Evolutionary conservation across 2,888 invertebrate species (phyloP).

Genomic region (Lasioglossum malachurum): DNA sequence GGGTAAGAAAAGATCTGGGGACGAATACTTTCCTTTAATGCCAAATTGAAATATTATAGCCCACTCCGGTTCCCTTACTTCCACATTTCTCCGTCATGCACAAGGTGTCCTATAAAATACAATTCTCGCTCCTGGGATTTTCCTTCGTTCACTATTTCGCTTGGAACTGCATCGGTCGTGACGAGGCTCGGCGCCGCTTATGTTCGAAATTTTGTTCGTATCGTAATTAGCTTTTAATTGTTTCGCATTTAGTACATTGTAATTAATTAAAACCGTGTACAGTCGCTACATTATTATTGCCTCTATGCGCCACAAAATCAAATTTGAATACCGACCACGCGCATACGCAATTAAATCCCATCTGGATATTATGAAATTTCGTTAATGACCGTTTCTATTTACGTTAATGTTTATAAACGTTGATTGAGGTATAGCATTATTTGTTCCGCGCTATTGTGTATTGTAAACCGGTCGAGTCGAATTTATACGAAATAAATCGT

Average conservation of each 20-base stretch:
- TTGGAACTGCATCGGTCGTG: neutral
- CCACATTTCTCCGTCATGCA: slow-evolving; percentile 1
- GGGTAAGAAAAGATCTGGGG: slow-evolving; percentile 31
- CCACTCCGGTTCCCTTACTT: slow-evolving; percentile 10
- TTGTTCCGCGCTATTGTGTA: neutral
- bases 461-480: neutral
- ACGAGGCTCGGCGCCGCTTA: neutral
- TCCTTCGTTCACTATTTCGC: neutral
- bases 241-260: neutral
- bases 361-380: neutral
- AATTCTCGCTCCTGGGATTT: neutral
- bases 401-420: neutral
- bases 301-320: neutral
- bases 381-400: neutral
- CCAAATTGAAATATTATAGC: slow-evolving; percentile 56
- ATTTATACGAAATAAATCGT: neutral
- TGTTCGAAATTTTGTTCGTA: neutral
- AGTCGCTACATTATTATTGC: neutral
- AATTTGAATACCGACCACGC: neutral
- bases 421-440: neutral
- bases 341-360: neutral
- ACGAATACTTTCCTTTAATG: slow-evolving; percentile 33
- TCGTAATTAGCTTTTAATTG: neutral
- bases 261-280: neutral
- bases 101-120: slow-evolving; percentile 5